Evolutionary conservation across 2,797 vertebrate species (phyloP), one percentile per base, ranked within the genome.

Genomic region (Falco rusticolus): DNA sequence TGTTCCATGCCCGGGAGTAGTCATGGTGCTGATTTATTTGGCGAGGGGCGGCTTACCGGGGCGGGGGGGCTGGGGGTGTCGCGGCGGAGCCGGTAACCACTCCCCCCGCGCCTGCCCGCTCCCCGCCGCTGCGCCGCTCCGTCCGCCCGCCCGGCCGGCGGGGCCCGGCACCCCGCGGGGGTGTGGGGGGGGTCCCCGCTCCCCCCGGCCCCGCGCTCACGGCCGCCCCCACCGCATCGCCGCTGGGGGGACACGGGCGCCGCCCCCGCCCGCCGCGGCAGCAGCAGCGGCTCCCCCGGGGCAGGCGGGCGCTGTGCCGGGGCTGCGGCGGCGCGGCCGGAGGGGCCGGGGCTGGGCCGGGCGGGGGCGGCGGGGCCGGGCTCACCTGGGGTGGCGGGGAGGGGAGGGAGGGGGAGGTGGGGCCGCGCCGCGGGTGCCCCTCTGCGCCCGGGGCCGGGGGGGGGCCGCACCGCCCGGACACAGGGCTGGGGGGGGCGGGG

Each of bases 1-100:
- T 82, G 89, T 90, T 94, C 95, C 96, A 97, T 95, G 84, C 95
- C 96, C 93, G 84, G 88, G 83, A 93, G 95, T 83, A 95, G 95
- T 96, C 94, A 95, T 97, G 94, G 92, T 93, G 94, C 92, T 88
- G 89, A 92, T 93, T 95, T 92, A 83, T 88, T 93, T 65, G 81
- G 68, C 75, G 91, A 60, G 89, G 87, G 87, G 82, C 70, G 79
- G 59, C 80, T 90, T 37, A 51, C 29, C 61, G 75, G 87, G 57
- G 66, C n/a, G 22, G 26, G 61, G 16, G 74, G 43, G n/a, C 13
- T 24, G 74, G 72, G 71, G 83, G 84, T 82, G 91, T 88, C 92
- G 75, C 79, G 79, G 79, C 74, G 69, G 75, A 71, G 75, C 88
- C 87, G 63, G 18, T 66, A 92, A 94, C 78, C 93, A 87, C 82